Percentiles rank a stretch among this genome's conserved stretches.
phyloP scores from a whole-genome alignment of 2,797 vertebrate species.

The Acanthurus lineatus region DNA sequence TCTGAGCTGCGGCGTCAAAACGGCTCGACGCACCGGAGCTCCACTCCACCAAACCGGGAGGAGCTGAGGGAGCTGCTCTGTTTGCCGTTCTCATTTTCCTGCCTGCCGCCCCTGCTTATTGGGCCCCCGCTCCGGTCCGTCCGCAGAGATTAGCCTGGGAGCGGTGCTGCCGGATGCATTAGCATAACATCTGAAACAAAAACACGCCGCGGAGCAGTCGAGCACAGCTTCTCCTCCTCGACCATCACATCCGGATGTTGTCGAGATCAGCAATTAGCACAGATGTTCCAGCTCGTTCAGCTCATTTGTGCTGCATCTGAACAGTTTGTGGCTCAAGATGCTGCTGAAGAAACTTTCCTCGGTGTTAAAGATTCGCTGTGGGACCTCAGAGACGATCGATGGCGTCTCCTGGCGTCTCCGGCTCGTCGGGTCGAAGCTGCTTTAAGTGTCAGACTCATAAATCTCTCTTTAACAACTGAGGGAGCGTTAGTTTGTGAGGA shows the following conservation, averaged over 20 bases:
- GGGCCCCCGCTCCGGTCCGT: conserved; percentile 52
- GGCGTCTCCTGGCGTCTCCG: conserved; percentile 17
- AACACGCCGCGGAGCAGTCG: neutral
- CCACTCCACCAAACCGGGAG: conserved; percentile 23
- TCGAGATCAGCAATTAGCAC: conserved; percentile 34
- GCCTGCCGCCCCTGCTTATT: conserved; percentile 64
- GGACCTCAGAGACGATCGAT: conserved; percentile 49
- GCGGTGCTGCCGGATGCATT: conserved; percentile 29
- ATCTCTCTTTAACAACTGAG: conserved; percentile 47
- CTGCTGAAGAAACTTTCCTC: conserved; percentile 14
- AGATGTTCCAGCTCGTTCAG: conserved; percentile 4
- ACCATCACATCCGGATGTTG: conserved; percentile 1
- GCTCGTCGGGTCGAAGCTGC: conserved; percentile 24
- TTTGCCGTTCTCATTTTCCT: conserved; percentile 66
- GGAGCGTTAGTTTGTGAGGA: conserved; percentile 10
- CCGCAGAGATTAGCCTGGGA: conserved; percentile 63
- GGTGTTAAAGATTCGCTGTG: conserved; percentile 39
- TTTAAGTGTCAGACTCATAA: conserved; percentile 42
- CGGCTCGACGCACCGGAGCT: conserved; percentile 15
- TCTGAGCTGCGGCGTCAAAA: neutral
- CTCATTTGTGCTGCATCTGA: neutral
- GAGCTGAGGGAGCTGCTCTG: conserved; percentile 52
- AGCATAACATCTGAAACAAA: conserved; percentile 27
- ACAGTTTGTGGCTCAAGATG: neutral
- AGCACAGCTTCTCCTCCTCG: conserved; percentile 7